Percentiles rank a stretch among this genome's conserved stretches.
Evolutionary conservation across 2,113 vertebrate species (phyloP).

Genomic region (Elephantulus edwardii): DNA sequence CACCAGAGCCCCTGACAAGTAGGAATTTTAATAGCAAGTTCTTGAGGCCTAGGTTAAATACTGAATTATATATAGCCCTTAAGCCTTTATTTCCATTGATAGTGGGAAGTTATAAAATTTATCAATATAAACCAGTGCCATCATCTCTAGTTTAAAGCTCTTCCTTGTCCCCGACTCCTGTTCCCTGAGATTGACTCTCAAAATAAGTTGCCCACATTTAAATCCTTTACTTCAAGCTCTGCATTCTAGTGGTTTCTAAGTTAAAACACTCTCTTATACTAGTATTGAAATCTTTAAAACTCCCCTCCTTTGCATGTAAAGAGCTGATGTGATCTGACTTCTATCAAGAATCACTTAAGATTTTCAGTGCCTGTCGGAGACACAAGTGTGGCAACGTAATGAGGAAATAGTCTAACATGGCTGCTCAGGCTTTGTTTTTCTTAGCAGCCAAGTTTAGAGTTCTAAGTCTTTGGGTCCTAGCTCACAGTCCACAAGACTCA

Average conservation of each 20-base stretch:
- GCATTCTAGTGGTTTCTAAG: not conserved
- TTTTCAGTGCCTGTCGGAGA: not conserved
- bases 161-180: not conserved
- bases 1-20: too few species aligned
- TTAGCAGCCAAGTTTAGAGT: not conserved
- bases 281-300: not conserved
- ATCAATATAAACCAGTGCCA: not conserved
- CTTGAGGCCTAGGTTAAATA: not conserved
- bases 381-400: not conserved
- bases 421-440: not conserved
- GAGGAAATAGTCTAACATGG: not conserved
- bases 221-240: not conserved
- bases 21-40: slow-evolving; percentile 4
- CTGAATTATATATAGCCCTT: not conserved
- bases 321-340: not conserved
- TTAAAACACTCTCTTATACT: not conserved
- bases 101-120: not conserved
- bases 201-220: not conserved
- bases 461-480: not conserved
- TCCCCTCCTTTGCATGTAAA: not conserved
- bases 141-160: slow-evolving; percentile 19
- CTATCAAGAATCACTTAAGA: not conserved
- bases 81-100: not conserved
- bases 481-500: not conserved
- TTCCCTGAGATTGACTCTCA: not conserved